These are phyloP conservation scores for Allolobophora icterica DNA, from an alignment of 2,888 invertebrate genomes.

Conservation along the genomic window DNA sequence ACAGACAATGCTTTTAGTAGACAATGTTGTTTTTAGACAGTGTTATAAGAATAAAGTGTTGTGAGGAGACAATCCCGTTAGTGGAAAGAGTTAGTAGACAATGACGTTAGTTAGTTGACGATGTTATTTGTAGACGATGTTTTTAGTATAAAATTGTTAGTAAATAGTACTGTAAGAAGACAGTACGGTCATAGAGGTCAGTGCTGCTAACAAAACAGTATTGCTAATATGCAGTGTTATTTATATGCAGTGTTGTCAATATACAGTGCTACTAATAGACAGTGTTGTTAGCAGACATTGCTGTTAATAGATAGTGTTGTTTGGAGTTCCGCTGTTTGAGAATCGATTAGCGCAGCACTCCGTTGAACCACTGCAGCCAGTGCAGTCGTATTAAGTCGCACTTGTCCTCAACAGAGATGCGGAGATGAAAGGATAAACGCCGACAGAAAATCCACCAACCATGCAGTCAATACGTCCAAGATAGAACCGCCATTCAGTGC, in stretches of 20 bases:
- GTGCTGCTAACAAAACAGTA: neutral
- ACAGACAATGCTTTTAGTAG: too few species aligned
- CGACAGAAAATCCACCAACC: neutral
- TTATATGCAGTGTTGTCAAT: too few species aligned
- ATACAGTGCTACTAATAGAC: neutral
- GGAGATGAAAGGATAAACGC: neutral
- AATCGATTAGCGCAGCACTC: neutral
- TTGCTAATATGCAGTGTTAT: neutral
- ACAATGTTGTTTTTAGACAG: too few species aligned
- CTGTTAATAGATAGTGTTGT: neutral
- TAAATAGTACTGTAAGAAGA: neutral
- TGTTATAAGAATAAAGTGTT: too few species aligned
- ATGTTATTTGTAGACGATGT: too few species aligned
- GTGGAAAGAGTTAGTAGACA: too few species aligned
- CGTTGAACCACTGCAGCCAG: neutral
- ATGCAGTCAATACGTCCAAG: neutral
- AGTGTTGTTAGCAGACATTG: too few species aligned
- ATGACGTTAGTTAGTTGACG: too few species aligned
- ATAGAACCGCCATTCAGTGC: neutral
- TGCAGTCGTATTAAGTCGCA: constrained; percentile 11
- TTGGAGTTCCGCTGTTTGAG: neutral
- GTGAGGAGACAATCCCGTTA: too few species aligned
- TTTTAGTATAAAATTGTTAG: too few species aligned
- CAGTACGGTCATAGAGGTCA: too few species aligned
- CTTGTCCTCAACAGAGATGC: neutral